Conservation (phyloP, 2,888 invertebrate genomes). For the Endomychus coccineus region DNA sequence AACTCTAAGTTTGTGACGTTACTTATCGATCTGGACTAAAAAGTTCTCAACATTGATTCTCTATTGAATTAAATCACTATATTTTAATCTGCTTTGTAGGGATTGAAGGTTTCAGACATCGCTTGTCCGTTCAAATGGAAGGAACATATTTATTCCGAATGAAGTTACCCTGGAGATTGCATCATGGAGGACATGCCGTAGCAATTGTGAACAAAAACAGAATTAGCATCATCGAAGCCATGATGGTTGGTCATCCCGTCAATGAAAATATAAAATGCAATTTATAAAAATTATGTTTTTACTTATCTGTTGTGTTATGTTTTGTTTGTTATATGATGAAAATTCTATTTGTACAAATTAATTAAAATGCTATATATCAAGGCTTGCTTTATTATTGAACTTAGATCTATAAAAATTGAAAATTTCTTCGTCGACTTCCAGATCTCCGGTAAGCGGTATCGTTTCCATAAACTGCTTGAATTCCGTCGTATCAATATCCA, state of each 20-base stretch:
- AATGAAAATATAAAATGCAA: conserved; percentile 32
- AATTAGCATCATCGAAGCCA: conserved; percentile 40
- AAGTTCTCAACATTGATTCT: no score
- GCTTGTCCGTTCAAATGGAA: conserved; percentile 36
- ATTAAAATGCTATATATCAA: neutral
- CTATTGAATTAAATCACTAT: no score
- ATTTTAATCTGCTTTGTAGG: conserved; percentile 36
- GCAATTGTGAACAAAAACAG: conserved; percentile 34
- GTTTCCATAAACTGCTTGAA: conserved; percentile 37
- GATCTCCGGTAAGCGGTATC: conserved; percentile 46
- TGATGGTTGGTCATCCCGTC: conserved; percentile 43
- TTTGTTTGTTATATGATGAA: conserved; percentile 8
- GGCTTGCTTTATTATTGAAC: conserved; percentile 19
- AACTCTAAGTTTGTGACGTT: no score
- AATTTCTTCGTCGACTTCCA: conserved; percentile 47
- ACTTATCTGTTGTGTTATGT: conserved; percentile 6
- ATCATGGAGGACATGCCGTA: conserved; percentile 17
- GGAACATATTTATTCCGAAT: conserved; percentile 38
- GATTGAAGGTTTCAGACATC: conserved; percentile 43
- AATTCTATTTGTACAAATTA: conserved; percentile 1
- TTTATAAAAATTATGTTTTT: conserved; percentile 4
- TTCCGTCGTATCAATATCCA: conserved; percentile 22
- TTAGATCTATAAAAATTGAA: conserved; percentile 43
- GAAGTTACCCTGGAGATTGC: conserved; percentile 28
- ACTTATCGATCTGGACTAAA: no score